Percentiles rank a stretch among this genome's conserved stretches.
These are phyloP conservation scores for Strix aluco DNA, from an alignment of 2,113 vertebrate species.

Conservation along the genomic window DNA sequence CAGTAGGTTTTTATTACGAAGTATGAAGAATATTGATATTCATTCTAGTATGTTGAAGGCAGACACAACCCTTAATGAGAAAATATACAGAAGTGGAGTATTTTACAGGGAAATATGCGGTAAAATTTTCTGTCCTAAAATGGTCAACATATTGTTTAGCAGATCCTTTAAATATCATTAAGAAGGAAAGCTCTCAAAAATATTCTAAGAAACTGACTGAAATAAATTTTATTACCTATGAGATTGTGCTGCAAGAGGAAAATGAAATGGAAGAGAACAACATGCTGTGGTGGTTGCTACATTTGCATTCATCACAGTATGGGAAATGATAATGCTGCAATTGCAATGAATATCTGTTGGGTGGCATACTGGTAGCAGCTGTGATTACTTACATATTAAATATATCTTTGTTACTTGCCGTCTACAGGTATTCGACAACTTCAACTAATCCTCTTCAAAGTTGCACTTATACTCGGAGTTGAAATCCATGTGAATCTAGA, in stretches of 20 bases:
- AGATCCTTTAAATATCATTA: not conserved
- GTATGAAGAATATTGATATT: not conserved
- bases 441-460: constrained; percentile 94
- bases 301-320: not conserved
- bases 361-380: not conserved
- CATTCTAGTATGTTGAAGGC: not conserved
- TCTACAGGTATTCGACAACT: constrained; percentile 92
- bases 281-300: not conserved
- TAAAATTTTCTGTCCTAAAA: not conserved
- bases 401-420: not conserved
- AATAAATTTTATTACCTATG: not conserved
- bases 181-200: not conserved
- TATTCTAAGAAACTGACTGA: not conserved
- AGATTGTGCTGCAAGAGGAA: not conserved
- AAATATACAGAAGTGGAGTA: not conserved
- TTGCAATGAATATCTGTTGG: not conserved
- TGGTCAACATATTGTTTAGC: not conserved
- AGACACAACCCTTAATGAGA: not conserved
- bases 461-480: constrained; percentile 91
- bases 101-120: not conserved
- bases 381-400: not conserved
- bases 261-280: not conserved
- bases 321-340: not conserved
- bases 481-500: constrained; percentile 96
- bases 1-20: not conserved